A percentile compares a stretch with the other conserved stretches of the same genome.
phyloP scores from a whole-genome alignment of 2,888 invertebrate species.

The Labia minor region DNA sequence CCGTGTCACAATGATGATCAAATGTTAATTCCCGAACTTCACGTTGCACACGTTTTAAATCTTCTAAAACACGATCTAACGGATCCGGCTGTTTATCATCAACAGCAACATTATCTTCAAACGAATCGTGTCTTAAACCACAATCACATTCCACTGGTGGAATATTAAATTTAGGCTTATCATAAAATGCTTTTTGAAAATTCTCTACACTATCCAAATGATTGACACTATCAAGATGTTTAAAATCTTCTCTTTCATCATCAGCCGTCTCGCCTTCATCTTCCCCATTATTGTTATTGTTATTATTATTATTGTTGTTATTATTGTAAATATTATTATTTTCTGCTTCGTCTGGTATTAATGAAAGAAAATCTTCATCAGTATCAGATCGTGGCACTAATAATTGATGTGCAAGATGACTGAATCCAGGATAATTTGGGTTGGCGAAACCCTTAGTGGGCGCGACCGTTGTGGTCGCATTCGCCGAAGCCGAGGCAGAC shows the following conservation, averaged over 20 bases:
- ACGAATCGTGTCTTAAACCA: background rate
- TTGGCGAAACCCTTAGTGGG: slow-evolving; percentile 63
- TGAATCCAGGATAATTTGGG: slow-evolving; percentile 75
- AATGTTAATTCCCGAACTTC: background rate
- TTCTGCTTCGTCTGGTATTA: slow-evolving; percentile 38
- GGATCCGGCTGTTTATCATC: background rate
- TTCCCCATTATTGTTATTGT: slow-evolving; percentile 28
- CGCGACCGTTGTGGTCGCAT: slow-evolving; percentile 21
- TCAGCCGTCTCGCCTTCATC: slow-evolving; percentile 30
- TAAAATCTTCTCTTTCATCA: slow-evolving; percentile 28
- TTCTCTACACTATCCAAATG: slow-evolving; percentile 41
- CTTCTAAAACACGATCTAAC: background rate
- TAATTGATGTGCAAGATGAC: slow-evolving; percentile 65
- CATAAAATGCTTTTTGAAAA: slow-evolving; percentile 45
- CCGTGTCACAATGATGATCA: background rate
- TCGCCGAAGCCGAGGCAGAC: slow-evolving; percentile 4
- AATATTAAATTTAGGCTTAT: slow-evolving; percentile 46
- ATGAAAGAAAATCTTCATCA: slow-evolving; percentile 34
- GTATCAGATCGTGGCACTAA: slow-evolving; percentile 36
- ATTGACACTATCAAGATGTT: slow-evolving; percentile 42
- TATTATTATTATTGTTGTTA: slow-evolving; percentile 40
- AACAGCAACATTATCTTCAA: background rate
- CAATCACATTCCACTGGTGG: slow-evolving; percentile 31
- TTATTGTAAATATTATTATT: slow-evolving; percentile 42
- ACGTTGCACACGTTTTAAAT: background rate